Evolutionary conservation across 2,888 invertebrate species (phyloP), one percentile per base, ranked within the genome.

Genomic region (Pristionchus mayeri): DNA sequence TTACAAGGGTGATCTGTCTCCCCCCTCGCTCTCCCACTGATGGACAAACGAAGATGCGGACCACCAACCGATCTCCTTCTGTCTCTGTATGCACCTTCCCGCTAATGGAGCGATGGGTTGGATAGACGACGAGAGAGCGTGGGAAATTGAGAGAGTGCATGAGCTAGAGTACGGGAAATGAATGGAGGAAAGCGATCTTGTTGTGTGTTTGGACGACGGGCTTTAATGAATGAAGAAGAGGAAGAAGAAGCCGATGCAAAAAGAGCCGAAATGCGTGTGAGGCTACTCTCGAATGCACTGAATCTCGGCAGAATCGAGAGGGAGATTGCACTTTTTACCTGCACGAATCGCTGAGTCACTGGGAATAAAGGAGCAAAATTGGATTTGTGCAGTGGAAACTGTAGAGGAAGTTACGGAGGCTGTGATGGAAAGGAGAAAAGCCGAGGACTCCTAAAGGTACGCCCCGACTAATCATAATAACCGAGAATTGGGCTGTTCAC

Each of bases 151-250:
- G 57, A 80, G 80, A 13, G 80, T n/a, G n/a, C n/a, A n/a, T n/a
- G n/a, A n/a, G n/a, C n/a, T n/a, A n/a, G n/a, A n/a, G n/a, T n/a
- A n/a, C n/a, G 21, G 27, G n/a, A 63, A 40, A 34, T 24, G 27
- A 27, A 21, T 34, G 34, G n/a, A 24, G 6, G 78, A 78, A 54
- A 78, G 78, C 71, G 71, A 71, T 71, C 71, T 71, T 71, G 71
- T 71, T 71, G 71, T 71, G n/a, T n/a, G 71, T 71, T 71, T 71
- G 71, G n/a, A 40, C 71, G 71, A n/a, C 71, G 71, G 71, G 71
- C 71, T 71, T 71, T 71, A 71, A 71, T 71, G 71, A 71, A 71
- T 71, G 71, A 71, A 34, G 37, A 71, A 37, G 48, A 63, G 48
- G 48, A 44, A 40, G 76, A 78, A 30, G 76, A 78, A 50, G 76